Base-by-base conservation (phyloP, 2,888 invertebrate species). In the Halictus ligatus region DNA sequence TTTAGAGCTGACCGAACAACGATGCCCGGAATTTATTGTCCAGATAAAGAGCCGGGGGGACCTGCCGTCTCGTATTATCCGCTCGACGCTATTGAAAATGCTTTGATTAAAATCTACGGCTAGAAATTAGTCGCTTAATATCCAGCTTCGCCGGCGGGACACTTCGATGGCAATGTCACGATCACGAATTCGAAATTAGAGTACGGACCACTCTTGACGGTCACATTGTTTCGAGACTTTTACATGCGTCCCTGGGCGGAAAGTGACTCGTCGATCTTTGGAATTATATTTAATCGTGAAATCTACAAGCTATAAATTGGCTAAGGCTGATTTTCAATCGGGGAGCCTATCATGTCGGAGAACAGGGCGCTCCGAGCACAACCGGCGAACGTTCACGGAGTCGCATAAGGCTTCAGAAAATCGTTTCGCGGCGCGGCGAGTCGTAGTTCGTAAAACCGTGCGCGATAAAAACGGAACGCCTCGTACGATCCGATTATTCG, bases 401-500 rank as follows among this genome's bases (percentile, higher is more conserved):
- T 18, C 18, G 50, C 6, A 50, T 6, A 18, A 50, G 50, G 50
- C 18, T 50, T 2, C 18, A 6, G 48, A 48, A 48, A 48, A 48
- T 15, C 15, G 48, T 48, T 15, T 48, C 48, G 15, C 48, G 15
- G 15, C 15, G 35, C 35, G 35, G 35, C 35, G 35, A 35, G 35
- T 35, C 35, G 50, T 50, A 15, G 40, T 58, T 40, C 58, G 75
- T 21, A 73, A 43, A 82, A 75, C 46, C 13, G 46, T 1, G 48
- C 73, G 18, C 81, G 60, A 64, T 69, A 40, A 69, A 69, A 69
- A 69, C 21, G 40, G 69, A 69, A 69, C 40, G 21, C 12, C 54
- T 21, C 43, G 29, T 25, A 29, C 71, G 15, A 78, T 72, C 50
- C 69, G 25, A 78, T 82, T 78, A 60, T 78, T 82, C 82, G 54